Evolutionary conservation across 2,888 invertebrate genomes (phyloP), one percentile per base, ranked within the genome.

Genomic region (Amphipyra berbera): DNA sequence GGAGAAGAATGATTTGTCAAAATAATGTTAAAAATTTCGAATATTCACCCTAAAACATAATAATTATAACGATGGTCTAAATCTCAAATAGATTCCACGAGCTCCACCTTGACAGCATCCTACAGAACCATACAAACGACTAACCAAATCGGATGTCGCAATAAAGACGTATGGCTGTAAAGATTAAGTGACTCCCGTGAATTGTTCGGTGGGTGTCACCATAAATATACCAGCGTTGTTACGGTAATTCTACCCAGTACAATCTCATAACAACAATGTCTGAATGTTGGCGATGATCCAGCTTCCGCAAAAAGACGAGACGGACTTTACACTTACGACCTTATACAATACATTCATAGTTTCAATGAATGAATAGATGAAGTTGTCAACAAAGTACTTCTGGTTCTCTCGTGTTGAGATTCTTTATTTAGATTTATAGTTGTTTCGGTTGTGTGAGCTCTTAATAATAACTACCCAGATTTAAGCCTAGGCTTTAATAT

Each of bases 191-290:
- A 50, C 44, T 61, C 61, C 50, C 53, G 65, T 61, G 47, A 70
- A 68, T 73, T 68, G 67, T 73, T 60, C 55, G 6, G 61, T 53
- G 45, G 59, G 63, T 65, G 49, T 40, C 38, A 53, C 65, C 63
- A 78, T 82, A 83, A 85, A 85, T 82, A 82, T 63, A 58, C 53
- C 46, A 30, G 52, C 50, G 71, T 78, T 76, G 82, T 81, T 66
- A 76, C 81, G 73, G 80, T 82, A 79, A 83, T 85, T 78, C 63
- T 66, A 65, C 59, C 35, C 66, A 70, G 77, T 81, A 85, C 80
- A 87, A 86, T 87, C 86, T 87, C 83, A 86, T 89, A 89, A 88
- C 85, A 84, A 82, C 82, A 84, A 86, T 88, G 86, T 87, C 77
- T 81, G 78, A 73, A 62, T 62, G 61, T 82, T 91, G 90, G 91